Evolutionary conservation across 2,797 vertebrate species (phyloP), one percentile per base, ranked within the genome.

Genomic region (Anguilla obscura): DNA sequence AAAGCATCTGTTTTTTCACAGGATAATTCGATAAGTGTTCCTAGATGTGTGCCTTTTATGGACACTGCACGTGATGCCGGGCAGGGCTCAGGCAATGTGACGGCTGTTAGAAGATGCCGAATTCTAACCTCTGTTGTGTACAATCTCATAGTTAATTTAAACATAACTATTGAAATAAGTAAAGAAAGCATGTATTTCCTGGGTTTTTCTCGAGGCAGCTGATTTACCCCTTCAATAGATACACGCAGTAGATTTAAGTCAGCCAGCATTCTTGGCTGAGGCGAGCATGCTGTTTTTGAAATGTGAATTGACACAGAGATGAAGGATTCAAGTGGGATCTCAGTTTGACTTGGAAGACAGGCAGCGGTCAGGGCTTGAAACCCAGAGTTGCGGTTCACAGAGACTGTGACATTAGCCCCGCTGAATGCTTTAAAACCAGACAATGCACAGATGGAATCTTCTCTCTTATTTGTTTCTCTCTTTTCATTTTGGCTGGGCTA

Each of bases 271-370:
- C 79, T 82, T 82, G 79, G 79, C 36, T 48, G 8, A 50, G 79
- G 45, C 4, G 79, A 21, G 18, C 21, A n/a, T 58, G 89, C 88
- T 93, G 90, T 93, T 94, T 91, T 92, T 87, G 90, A 90, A 88
- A 84, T 90, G 88, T 90, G 91, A 88, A 87, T 63, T 94, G 87
- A 93, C 88, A 90, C 90, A 91, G 89, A 87, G 90, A 91, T 88
- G 85, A 91, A 93, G 91, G 79, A 82, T 82, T 82, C 40, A 82
- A 82, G 45, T 50, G 40, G 79, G 40, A 82, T n/a, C 45, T 82
- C 45, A 80, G 7, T 80, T 21, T 80, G 76, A 48, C 76, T 10
- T 80, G 76, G 36, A 21, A 80, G 76, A 48, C 14, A 80, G 18
- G 76, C 18, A 21, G 10, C 7, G 40, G 76, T 80, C 76, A 80